Evolutionary conservation across 2,888 invertebrate species (phyloP), one percentile per base, ranked within the genome.

Genomic region (Diaphora mendica): DNA sequence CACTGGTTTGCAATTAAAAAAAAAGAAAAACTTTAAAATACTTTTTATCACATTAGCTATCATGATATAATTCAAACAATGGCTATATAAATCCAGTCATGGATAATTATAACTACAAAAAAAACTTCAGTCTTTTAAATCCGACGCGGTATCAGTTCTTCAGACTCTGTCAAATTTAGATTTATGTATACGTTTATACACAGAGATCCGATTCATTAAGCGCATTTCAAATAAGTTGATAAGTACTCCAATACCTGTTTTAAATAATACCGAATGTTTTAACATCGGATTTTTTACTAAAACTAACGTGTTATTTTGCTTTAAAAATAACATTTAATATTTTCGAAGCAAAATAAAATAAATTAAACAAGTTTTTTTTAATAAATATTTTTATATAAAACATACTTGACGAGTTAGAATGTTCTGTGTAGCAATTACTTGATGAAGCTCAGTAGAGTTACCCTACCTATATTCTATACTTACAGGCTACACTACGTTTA

Each of bases 61-160:
- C 88, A 88, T 87, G 90, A 90, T 92, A 91, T 90, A 91, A 91
- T 87, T 91, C 86, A 86, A 89, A 89, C 87, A 91, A 91, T 90
- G 90, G 90, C 89, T 90, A 87, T 79, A 87, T 78, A 82, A 79
- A 92, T 93, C 92, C 92, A 91, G 89, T 90, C 90, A 90, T 89
- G 93, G 92, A 92, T 85, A 65, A 88, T 89, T 90, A 92, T 73
- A 89, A 82, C 92, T 93, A 94, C 84, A 87, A 89, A 90, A 90
- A 89, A 91, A 91, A 91, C 87, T 91, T 95, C 95, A 95, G 95
- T 95, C 95, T 95, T 95, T 92, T 91, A 88, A 90, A 91, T 93
- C 92, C 91, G 91, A 91, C 87, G 90, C 85, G 89, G 87, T 84
- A 85, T 88, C 87, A 88, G 88, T 89, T 87, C 86, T 81, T 83